Evolutionary conservation across 2,113 vertebrate genomes (phyloP).

Genomic region (Ctenomys sociabilis): DNA sequence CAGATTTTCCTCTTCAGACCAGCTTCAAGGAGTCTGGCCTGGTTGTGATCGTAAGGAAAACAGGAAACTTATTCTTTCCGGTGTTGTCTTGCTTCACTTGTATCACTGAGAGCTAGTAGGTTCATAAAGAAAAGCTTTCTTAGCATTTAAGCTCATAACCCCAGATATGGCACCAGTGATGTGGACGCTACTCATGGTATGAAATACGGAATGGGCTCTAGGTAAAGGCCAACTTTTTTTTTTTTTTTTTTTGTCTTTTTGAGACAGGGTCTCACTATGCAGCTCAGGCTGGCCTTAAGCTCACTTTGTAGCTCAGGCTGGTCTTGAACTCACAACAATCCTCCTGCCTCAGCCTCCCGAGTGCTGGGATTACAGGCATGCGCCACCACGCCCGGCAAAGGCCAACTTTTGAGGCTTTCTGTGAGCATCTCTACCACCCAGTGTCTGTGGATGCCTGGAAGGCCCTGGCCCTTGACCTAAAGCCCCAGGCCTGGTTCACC

Average conservation of each 20-base stretch:
- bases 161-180: slow-evolving; percentile 38
- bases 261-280: too few relatives aligned
- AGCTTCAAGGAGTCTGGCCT: slow-evolving; percentile 10
- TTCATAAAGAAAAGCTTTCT: background rate
- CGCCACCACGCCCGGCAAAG: too few relatives aligned
- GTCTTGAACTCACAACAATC: too few relatives aligned
- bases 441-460: background rate
- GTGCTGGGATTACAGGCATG: too few relatives aligned
- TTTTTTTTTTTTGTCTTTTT: too few relatives aligned
- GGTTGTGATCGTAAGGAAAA: slow-evolving; percentile 62
- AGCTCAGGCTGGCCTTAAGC: too few relatives aligned
- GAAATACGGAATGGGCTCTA: slow-evolving; percentile 20
- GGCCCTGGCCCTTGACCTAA: background rate
- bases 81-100: background rate
- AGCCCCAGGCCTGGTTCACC: background rate
- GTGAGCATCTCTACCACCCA: background rate
- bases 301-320: too few relatives aligned
- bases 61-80: slow-evolving; percentile 6
- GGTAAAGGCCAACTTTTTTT: background rate
- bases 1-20: slow-evolving; percentile 17
- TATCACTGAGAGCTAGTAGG: background rate
- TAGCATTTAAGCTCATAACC: slow-evolving; percentile 34
- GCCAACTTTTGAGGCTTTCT: background rate
- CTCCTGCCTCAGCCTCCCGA: too few relatives aligned
- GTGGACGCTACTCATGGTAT: background rate